Evolutionary conservation across 2,113 vertebrate genomes (phyloP).

Genomic region (Ceratotherium simum): DNA sequence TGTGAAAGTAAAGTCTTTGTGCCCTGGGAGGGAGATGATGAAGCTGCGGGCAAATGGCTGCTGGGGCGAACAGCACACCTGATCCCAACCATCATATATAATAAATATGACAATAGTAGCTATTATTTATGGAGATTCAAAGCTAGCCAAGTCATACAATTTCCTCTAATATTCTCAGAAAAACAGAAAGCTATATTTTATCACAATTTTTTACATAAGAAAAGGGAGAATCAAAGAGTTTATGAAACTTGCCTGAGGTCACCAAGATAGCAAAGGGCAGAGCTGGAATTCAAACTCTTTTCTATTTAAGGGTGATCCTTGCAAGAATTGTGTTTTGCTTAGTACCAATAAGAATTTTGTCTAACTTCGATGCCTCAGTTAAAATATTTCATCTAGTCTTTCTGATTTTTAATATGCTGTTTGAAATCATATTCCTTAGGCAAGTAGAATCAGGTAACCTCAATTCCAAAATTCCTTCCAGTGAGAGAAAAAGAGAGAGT

Average conservation of each 20-base stretch:
- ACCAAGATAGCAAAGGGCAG: neutral
- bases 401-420: neutral
- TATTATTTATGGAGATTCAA: neutral
- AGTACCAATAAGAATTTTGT: neutral
- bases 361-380: neutral
- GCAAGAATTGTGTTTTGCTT: neutral
- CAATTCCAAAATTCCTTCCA: neutral
- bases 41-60: neutral
- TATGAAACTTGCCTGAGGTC: neutral
- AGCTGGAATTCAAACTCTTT: neutral
- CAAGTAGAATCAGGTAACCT: neutral
- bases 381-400: neutral
- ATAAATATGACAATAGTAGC: neutral
- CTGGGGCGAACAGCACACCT: neutral
- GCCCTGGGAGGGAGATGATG: neutral
- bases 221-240: neutral
- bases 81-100: neutral
- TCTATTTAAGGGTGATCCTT: neutral
- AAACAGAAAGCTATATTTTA: neutral
- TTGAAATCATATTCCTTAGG: neutral
- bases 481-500: neutral
- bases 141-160: neutral
- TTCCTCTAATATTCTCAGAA: neutral
- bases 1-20: neutral
- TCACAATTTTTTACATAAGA: neutral